Evolutionary conservation across 2,888 invertebrate genomes (phyloP), one percentile per base, ranked within the genome.

Genomic region (Cylloceria caligata): DNA sequence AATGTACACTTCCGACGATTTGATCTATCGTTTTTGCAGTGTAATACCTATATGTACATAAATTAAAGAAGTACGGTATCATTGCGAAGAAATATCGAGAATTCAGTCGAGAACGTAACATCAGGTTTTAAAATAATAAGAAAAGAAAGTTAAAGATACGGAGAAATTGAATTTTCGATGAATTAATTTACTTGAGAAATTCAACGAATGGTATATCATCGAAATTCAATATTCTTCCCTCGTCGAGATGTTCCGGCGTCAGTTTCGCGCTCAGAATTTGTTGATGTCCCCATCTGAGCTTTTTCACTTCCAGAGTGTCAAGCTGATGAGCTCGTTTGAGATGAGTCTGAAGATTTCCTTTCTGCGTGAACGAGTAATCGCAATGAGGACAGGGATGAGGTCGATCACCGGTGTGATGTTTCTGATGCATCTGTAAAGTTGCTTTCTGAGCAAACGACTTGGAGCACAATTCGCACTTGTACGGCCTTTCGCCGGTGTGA

Each of bases 371-470:
- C 9, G 93, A 93, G 84, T 94, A 94, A n/a, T 93, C 93, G 89
- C 96, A 96, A 82, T 94, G 93, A 0, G 93, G 92, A 89, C 96
- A 96, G 3, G 91, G 90, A 88, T 93, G 94, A 0, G 95, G 95
- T 57, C 94, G 93, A 80, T 94, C 93, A 4, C 94, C 94, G 0
- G 93, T 93, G 90, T 96, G 95, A 80, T 94, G 93, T 72, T 94
- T 94, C 86, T 94, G 93, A 88, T 96, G 96, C 83, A 94, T 94
- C 73, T 94, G 93, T 39, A 96, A 91, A 0, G 95, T 94, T 30
- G 94, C 95, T 84, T 94, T 94, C 85, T 95, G 95, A 67, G 94
- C 94, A 87, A 95, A 96, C 1, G 94, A 93, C 88, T 94, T 94
- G 4, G 92, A 90, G 89, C 96, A 96, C 24, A 93, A 88, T 11